Evolutionary conservation across 2,888 invertebrate species (phyloP).

Genomic region (Timema podura): DNA sequence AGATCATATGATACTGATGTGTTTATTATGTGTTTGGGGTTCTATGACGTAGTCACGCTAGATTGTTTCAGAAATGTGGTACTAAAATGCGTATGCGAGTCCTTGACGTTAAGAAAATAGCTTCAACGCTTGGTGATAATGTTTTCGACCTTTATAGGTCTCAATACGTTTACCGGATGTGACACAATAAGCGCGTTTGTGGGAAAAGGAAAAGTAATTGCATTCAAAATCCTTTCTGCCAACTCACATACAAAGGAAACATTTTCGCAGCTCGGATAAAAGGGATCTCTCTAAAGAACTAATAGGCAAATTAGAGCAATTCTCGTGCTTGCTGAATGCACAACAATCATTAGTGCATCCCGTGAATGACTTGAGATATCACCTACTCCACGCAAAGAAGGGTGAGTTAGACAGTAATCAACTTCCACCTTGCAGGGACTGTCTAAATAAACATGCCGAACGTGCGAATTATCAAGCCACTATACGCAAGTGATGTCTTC

Average conservation of each 20-base stretch:
- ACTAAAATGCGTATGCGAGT: background rate
- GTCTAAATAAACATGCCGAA: background rate
- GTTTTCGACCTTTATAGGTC: background rate
- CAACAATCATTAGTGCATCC: background rate
- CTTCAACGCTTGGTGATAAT: background rate
- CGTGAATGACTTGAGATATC: background rate
- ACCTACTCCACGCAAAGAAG: background rate
- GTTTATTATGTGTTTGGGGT: background rate
- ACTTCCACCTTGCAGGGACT: constrained; percentile 7
- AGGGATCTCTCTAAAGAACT: constrained; percentile 1
- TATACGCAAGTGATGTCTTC: background rate
- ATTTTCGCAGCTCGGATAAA: background rate
- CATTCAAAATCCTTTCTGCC: constrained; percentile 3
- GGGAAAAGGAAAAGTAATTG: background rate
- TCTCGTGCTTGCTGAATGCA: background rate
- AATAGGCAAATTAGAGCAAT: constrained; percentile 7
- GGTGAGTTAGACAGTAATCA: background rate
- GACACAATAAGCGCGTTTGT: background rate
- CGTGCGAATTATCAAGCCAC: background rate
- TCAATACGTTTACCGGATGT: background rate
- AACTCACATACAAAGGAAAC: background rate
- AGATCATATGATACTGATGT: background rate
- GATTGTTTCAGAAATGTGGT: background rate
- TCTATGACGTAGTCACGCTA: background rate
- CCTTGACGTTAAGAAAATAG: background rate